Conservation (phyloP, 2,113 vertebrate genomes). For the Cygnus atratus region DNA sequence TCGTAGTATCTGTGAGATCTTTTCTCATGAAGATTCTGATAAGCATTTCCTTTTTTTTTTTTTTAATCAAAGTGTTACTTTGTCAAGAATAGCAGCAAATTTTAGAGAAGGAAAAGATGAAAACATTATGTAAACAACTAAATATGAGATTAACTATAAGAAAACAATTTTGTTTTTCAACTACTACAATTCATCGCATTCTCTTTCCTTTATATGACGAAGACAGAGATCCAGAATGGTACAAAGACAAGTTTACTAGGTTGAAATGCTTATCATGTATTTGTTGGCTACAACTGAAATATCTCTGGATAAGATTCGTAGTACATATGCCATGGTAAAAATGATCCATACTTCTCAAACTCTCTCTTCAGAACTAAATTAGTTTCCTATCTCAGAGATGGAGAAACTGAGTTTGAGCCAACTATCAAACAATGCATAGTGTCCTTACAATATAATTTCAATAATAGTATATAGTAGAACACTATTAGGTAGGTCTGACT, state of each 20-base stretch:
- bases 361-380: neutral
- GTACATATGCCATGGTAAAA: neutral
- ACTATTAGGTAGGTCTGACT: neutral
- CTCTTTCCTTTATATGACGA: neutral
- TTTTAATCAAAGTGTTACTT: neutral
- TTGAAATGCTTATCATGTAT: neutral
- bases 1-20: neutral
- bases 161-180: neutral
- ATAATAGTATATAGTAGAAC: neutral
- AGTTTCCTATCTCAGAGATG: neutral
- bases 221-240: neutral
- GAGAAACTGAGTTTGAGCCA: neutral
- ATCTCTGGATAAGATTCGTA: neutral
- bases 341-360: neutral
- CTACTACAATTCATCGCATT: neutral
- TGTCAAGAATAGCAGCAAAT: neutral
- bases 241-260: neutral
- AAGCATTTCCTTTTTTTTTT: neutral
- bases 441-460: neutral
- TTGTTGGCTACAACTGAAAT: neutral
- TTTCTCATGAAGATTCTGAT: neutral
- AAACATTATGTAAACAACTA: neutral
- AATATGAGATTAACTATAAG: neutral
- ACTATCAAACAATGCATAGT: neutral
- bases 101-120: neutral